Percentiles rank a stretch among this genome's conserved stretches.
Conservation (phyloP, 2,797 vertebrate species). For the Tolypeutes matacus region DNA sequence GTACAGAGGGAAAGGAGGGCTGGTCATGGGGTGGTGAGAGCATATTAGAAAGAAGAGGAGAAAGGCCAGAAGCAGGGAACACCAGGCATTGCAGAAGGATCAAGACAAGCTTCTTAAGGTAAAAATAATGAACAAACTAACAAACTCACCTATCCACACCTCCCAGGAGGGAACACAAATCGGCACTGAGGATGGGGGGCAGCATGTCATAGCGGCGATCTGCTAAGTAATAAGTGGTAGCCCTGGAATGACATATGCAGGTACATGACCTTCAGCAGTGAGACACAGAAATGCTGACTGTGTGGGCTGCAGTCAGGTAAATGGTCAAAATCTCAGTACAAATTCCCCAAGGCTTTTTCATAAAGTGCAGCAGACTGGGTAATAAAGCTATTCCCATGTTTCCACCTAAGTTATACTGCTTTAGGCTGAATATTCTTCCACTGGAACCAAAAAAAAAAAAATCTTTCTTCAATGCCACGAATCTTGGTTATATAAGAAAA, state of each 20-base stretch:
- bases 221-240: conserved; percentile 96
- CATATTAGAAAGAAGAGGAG: neutral
- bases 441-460: neutral
- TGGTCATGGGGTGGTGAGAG: too few species aligned
- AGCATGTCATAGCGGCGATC: conserved; percentile 98
- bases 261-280: conserved; percentile 25
- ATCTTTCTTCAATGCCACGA: neutral
- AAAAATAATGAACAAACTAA: neutral
- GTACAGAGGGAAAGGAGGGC: too few species aligned
- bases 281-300: neutral
- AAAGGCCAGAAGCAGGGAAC: neutral
- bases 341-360: conserved; percentile 26
- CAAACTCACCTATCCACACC: conserved; percentile 93
- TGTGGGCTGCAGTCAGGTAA: neutral
- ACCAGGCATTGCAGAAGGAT: neutral
- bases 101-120: neutral
- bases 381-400: neutral
- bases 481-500: conserved; percentile 46
- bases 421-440: conserved; percentile 38
- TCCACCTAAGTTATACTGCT: conserved; percentile 24
- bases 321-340: rapidly evolving
- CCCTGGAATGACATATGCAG: conserved; percentile 86
- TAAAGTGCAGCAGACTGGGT: conserved; percentile 15
- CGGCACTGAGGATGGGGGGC: conserved; percentile 93
- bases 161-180: conserved; percentile 95